A percentile compares a stretch with the other conserved stretches of the same genome.
Evolutionary conservation across 2,113 vertebrate species (phyloP).

Genomic region (Amblyopsis rosae): DNA sequence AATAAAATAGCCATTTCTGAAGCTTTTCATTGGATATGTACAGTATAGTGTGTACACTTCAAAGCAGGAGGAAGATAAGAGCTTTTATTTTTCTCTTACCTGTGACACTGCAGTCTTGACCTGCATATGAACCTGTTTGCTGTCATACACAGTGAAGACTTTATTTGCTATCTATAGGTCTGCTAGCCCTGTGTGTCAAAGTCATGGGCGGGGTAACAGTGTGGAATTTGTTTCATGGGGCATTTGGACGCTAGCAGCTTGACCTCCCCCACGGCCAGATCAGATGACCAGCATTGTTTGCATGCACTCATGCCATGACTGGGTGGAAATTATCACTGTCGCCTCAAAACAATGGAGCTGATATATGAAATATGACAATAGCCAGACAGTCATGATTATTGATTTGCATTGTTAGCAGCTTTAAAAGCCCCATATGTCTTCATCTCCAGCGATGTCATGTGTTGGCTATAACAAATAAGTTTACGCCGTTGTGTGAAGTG

Average conservation of each 20-base stretch:
- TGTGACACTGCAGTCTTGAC: constrained; percentile 2
- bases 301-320: constrained; percentile 56
- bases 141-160: constrained; percentile 20
- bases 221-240: constrained; percentile 6
- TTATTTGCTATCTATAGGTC: constrained; percentile 5
- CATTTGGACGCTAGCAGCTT: constrained; percentile 25
- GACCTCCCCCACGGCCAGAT: constrained; percentile 56
- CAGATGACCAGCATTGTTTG: constrained; percentile 60
- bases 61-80: constrained; percentile 7
- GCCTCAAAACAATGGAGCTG: constrained; percentile 73
- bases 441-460: constrained; percentile 74
- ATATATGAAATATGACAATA: constrained; percentile 82
- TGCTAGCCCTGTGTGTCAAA: neutral
- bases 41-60: constrained; percentile 13
- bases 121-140: constrained; percentile 35
- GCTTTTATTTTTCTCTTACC: constrained; percentile 9
- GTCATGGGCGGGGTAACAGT: neutral
- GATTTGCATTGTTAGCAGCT: constrained; percentile 83
- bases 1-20: constrained; percentile 28
- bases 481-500: constrained; percentile 56
- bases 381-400: constrained; percentile 81
- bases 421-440: constrained; percentile 82
- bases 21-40: constrained; percentile 33
- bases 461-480: constrained; percentile 75
- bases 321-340: constrained; percentile 74